Conservation (phyloP, 2,888 invertebrate species). For the Chrysolina haemoptera region DNA sequence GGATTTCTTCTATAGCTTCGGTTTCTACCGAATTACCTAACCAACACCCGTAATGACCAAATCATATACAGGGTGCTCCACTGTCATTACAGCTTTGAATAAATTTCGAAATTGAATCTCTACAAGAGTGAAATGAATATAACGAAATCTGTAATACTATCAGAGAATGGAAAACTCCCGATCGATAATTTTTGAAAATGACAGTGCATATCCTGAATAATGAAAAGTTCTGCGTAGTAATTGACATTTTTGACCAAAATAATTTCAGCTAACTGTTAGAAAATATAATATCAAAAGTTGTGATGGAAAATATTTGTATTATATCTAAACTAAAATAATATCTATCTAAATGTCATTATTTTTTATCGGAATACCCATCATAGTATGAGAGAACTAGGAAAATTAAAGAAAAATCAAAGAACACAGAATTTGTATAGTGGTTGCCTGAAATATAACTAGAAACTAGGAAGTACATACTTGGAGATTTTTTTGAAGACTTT, state of each 20-base stretch:
- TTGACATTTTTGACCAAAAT: conserved; percentile 51
- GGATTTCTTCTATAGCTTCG: conserved; percentile 37
- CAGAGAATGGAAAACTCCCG: no score
- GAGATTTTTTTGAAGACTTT: no score
- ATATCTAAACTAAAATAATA: conserved; percentile 43
- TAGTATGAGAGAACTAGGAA: conserved; percentile 38
- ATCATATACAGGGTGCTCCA: conserved; percentile 41
- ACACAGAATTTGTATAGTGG: no score
- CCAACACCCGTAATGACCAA: conserved; percentile 61
- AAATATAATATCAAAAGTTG: conserved; percentile 43
- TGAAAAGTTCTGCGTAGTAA: conserved; percentile 46
- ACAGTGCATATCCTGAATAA: conserved; percentile 36
- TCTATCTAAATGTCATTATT: conserved; percentile 57
- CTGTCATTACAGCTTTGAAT: conserved; percentile 5
- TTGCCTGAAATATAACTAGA: no score
- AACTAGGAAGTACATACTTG: no score
- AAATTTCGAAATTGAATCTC: neutral
- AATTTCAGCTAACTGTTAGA: conserved; percentile 37
- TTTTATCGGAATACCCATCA: conserved; percentile 60
- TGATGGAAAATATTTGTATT: conserved; percentile 37
- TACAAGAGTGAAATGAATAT: neutral
- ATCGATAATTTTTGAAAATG: conserved; percentile 8
- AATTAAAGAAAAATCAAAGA: no score
- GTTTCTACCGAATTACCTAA: conserved; percentile 53
- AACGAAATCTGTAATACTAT: neutral